Conservation (phyloP, 1,140 invertebrate species). For the Cotesia glomerata region DNA sequence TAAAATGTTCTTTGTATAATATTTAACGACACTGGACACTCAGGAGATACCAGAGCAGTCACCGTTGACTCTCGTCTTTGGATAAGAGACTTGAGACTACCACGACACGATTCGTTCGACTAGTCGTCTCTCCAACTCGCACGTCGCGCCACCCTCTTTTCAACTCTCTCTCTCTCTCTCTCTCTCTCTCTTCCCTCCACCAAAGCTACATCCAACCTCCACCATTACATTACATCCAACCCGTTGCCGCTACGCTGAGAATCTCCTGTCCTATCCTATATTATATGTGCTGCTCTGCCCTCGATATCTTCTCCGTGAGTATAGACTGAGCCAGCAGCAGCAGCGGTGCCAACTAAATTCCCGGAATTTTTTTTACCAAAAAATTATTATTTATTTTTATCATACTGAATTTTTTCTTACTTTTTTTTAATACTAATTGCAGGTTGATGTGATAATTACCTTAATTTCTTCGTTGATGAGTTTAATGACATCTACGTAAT, state of each 20-base stretch:
- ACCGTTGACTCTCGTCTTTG: not conserved
- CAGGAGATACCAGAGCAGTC: not conserved
- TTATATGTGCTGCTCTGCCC: not conserved
- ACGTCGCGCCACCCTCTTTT: not conserved
- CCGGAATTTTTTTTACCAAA: too few relatives aligned
- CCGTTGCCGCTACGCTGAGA: not conserved
- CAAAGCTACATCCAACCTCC: not conserved
- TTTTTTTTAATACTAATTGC: too few relatives aligned
- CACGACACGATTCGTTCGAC: not conserved
- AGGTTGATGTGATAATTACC: too few relatives aligned
- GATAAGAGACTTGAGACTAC: not conserved
- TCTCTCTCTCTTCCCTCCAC: not conserved
- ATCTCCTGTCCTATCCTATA: not conserved
- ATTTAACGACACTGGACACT: constrained; percentile 16
- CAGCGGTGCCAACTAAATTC: too few relatives aligned
- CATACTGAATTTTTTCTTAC: too few relatives aligned
- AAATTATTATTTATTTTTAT: too few relatives aligned
- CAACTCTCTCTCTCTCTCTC: not conserved
- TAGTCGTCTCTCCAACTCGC: constrained; percentile 1
- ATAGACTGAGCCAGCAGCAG: too few relatives aligned
- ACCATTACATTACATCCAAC: too few relatives aligned
- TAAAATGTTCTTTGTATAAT: not conserved
- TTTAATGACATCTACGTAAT: too few relatives aligned
- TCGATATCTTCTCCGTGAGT: too few relatives aligned
- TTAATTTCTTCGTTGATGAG: too few relatives aligned